phyloP scores from a whole-genome alignment of 1,140 invertebrate species.

The Drosophila sproati region DNA sequence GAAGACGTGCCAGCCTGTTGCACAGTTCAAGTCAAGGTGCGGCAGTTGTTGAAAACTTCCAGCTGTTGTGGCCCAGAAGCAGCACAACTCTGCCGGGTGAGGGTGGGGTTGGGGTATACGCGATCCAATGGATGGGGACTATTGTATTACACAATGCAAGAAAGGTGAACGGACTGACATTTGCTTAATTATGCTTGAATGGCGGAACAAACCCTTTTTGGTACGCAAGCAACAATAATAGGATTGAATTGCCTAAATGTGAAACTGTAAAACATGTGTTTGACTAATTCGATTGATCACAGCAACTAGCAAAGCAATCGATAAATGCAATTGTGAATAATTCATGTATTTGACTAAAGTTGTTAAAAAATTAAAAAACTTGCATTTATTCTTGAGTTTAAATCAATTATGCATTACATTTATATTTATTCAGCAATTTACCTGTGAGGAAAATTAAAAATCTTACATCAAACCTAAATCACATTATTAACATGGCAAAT shows the following conservation, averaged over 20 bases:
- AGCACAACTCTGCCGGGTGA: too few species aligned
- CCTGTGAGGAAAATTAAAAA: too few species aligned
- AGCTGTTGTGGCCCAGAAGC: conserved; percentile 18
- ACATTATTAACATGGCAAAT: too few species aligned
- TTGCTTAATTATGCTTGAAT: conserved; percentile 74
- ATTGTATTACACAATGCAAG: conserved; percentile 33
- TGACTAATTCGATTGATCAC: not conserved
- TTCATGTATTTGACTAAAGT: too few species aligned
- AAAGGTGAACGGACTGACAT: conserved; percentile 71
- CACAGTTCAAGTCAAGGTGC: conserved; percentile 23
- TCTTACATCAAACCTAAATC: too few species aligned
- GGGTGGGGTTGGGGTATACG: not conserved
- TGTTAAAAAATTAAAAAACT: too few species aligned
- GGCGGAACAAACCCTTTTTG: conserved; percentile 60
- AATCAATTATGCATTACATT: too few species aligned
- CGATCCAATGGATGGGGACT: conserved; percentile 16
- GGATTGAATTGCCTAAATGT: not conserved
- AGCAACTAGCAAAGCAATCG: conserved; percentile 2
- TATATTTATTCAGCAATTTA: too few species aligned
- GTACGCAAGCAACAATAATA: not conserved
- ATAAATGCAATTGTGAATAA: not conserved
- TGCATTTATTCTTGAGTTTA: too few species aligned
- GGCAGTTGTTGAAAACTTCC: conserved; percentile 29
- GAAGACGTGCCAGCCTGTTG: conserved; percentile 9
- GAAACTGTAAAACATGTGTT: not conserved